Percentiles rank a stretch among this genome's conserved stretches.
phyloP scores from a whole-genome alignment of 2,888 invertebrate genomes.

The Dryadula phaetusa region DNA sequence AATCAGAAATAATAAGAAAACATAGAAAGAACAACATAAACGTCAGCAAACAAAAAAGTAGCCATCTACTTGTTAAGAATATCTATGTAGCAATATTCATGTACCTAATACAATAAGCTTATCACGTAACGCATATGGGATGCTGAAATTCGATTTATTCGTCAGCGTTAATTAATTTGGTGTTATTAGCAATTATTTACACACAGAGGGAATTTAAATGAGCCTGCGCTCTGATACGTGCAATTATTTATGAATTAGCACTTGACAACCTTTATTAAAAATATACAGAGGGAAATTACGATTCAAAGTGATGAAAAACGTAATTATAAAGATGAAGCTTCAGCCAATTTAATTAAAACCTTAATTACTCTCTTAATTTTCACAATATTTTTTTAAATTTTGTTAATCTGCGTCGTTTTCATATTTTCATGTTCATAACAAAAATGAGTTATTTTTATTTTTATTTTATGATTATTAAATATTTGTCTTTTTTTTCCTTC shows the following conservation, averaged over 20 bases:
- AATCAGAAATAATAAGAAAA: too few relatives aligned
- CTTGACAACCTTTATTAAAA: slow-evolving; percentile 20
- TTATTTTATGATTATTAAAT: too few relatives aligned
- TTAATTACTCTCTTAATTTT: not conserved
- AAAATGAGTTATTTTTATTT: too few relatives aligned
- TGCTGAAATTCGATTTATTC: slow-evolving; percentile 1
- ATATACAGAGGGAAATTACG: slow-evolving; percentile 7
- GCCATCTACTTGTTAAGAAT: not conserved
- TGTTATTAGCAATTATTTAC: slow-evolving; percentile 5
- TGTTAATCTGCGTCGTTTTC: slow-evolving; percentile 1
- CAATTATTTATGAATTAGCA: slow-evolving; percentile 2
- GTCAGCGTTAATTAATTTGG: not conserved
- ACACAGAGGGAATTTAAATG: slow-evolving; percentile 12
- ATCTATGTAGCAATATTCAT: not conserved
- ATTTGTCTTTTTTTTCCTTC: too few relatives aligned
- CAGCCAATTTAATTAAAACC: slow-evolving; percentile 6
- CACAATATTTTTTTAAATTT: not conserved
- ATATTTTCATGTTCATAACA: not conserved
- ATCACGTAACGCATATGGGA: not conserved
- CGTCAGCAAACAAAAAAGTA: not conserved
- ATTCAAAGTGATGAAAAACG: slow-evolving; percentile 10
- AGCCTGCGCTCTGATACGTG: not conserved
- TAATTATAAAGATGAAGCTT: slow-evolving; percentile 14
- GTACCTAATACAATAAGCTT: not conserved
- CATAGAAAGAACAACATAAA: too few relatives aligned